Base-by-base conservation (phyloP, 2,113 vertebrate genomes). In the Rhinopomastus cyanomelas region DNA sequence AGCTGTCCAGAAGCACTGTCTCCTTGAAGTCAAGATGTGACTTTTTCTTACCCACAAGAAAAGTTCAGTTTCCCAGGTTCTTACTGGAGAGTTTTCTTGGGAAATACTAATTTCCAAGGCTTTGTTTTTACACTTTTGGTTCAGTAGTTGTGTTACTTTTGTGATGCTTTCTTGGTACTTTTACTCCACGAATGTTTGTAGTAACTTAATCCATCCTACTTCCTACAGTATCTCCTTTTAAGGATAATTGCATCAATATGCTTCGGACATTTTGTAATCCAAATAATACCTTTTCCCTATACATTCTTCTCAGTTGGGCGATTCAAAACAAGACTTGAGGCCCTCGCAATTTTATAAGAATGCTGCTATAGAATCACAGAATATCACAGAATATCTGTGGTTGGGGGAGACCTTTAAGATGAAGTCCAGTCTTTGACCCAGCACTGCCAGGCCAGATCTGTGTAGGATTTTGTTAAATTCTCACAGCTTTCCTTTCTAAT, bases 41-140 rank as follows among this genome's bases (percentile, higher is more conserved):
- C 48, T 69, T 85, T 18, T 75, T 80, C 83, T 83, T 65, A 74
- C 53, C 25, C 82, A 51, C 53, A 84, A 91, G 82, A 74, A 91
- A 84, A 91, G 80, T 76, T 64, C 94, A 88, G 89, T 86, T 94
- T 96, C 91, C 95, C 89, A 91, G 91, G 85, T 95, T 92, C 80
- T 89, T 84, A 94, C 88, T 92, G 91, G 88, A 92, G 95, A 92
- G 76, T 72, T 86, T 94, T 92, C 76, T 92, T 94, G 94, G 88
- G 91, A 96, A 92, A 89, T 49, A 77, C 29, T 83, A 25, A 75
- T 83, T 88, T 93, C 69, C 80, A 89, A 81, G 88, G 88, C 3
- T 0, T 75, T 94, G 83, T 75, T 94, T 96, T 94, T 86, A 78
- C 91, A 82, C 89, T 92, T 91, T 75, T 67, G 68, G 73, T 92